phyloP scores from a whole-genome alignment of 2,888 invertebrate species.

The Sturmia bella region DNA sequence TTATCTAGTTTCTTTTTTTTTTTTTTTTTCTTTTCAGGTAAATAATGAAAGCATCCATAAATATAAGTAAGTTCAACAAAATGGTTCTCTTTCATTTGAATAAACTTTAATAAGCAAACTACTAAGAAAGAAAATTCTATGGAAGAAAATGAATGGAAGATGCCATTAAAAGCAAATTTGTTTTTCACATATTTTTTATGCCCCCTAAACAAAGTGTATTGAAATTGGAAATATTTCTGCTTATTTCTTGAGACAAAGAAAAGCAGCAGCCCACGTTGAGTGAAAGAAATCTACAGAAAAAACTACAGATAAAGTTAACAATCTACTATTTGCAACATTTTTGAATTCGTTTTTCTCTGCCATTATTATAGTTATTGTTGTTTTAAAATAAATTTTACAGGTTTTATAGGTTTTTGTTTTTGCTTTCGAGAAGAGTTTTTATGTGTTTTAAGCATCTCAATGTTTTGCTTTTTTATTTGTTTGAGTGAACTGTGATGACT shows the following conservation, averaged over 20 bases:
- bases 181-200: slow-evolving; percentile 25
- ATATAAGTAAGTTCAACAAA: slow-evolving; percentile 16
- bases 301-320: slow-evolving; percentile 58
- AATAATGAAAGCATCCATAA: slow-evolving; percentile 14
- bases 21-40: slow-evolving; percentile 15
- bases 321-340: slow-evolving; percentile 53
- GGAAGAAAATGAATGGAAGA: slow-evolving; percentile 9
- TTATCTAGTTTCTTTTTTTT: not conserved
- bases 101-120: slow-evolving; percentile 16
- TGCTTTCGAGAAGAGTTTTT: slow-evolving; percentile 26
- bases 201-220: slow-evolving; percentile 10
- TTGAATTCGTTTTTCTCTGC: slow-evolving; percentile 21
- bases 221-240: slow-evolving; percentile 33
- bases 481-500: slow-evolving; percentile 53
- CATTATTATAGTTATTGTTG: slow-evolving; percentile 44
- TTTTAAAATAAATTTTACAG: slow-evolving; percentile 53
- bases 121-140: slow-evolving; percentile 21
- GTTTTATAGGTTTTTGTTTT: slow-evolving; percentile 38
- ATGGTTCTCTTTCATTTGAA: not conserved
- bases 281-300: slow-evolving; percentile 38
- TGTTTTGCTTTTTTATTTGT: slow-evolving; percentile 24
- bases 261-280: slow-evolving; percentile 59
- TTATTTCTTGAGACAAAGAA: slow-evolving; percentile 28
- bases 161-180: slow-evolving; percentile 33
- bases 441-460: slow-evolving; percentile 3